Base-by-base conservation (phyloP, 2,888 invertebrate genomes). In the Kuschelorhynchus macadamiae region DNA sequence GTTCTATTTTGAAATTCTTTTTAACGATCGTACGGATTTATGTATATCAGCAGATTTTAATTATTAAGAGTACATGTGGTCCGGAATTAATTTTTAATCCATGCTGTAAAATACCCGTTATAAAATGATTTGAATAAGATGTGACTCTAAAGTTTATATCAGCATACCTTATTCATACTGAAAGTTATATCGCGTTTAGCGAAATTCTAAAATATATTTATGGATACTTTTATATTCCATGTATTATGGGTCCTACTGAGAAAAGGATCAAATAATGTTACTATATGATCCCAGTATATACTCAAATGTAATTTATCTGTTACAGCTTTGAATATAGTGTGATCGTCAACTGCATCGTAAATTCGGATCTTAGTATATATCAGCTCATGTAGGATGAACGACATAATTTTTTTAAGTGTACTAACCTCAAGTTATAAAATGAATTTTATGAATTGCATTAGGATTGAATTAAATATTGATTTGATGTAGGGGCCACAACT, bases 131-230 rank as follows among this genome's bases (percentile, higher is more conserved):
- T 76, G 73, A 67, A 73, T 74, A 72, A 73, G 71, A 74, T 72
- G 76, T 73, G 72, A 71, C 66, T 67, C 53, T 59, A 52, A 41
- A 70, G 71, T 79, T 79, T 78, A 79, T 44, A 57, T 44, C 57
- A 30, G n/a, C 17, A 44, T 79, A 78, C 78, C 77, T 80, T 80
- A 81, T 80, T 79, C 79, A 81, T 80, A 74, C 72, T 70, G 62
- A 67, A 57, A 74, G 77, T 79, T 79, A 80, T 79, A 78, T 77
- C 76, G 17, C 42, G 16, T 16, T 42, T 14, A 16, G 16, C 42
- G 42, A 42, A 42, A 42, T 42, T 16, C 14, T 42, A 17, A 42
- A 42, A 42, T 42, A 42, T 42, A 14, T 42, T 42, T 16, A 42
- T 16, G 42, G 42, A 42, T 42, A 42, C 14, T 42, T 42, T 42